Evolutionary conservation across 2,113 vertebrate species (phyloP).

Genomic region (Shinisaurus crocodilurus): DNA sequence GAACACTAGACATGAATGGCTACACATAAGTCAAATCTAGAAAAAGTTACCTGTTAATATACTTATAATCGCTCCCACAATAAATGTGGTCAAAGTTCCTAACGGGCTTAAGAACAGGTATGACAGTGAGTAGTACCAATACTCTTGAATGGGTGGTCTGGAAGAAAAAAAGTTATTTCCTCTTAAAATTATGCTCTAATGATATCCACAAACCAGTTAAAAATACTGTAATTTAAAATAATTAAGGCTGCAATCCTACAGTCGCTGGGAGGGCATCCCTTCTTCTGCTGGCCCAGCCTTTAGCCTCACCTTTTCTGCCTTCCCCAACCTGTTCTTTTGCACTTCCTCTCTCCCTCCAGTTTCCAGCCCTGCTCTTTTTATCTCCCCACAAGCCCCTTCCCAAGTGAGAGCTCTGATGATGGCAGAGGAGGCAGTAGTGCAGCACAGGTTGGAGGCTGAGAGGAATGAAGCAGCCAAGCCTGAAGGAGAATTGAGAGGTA

Average conservation of each 20-base stretch:
- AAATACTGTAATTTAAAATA: not conserved
- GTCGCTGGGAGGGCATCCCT: not conserved
- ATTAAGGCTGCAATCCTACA: no score
- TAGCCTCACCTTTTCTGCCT: no score
- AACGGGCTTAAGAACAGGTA: conserved; percentile 87
- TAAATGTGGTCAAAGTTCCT: conserved; percentile 77
- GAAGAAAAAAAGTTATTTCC: not conserved
- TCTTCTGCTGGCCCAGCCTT: no score
- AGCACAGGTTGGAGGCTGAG: no score
- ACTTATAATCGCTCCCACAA: conserved; percentile 80
- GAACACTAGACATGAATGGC: not conserved
- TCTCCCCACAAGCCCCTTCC: no score
- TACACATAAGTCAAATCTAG: not conserved
- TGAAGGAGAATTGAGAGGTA: no score
- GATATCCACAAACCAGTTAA: not conserved
- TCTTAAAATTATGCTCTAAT: not conserved
- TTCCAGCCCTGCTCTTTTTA: no score
- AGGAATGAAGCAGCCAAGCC: no score
- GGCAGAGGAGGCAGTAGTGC: no score
- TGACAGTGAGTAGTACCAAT: conserved; percentile 86
- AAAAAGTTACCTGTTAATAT: conserved; percentile 76
- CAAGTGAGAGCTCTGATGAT: no score
- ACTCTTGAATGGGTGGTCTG: conserved; percentile 76
- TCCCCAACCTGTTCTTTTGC: not conserved
- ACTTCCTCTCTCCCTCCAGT: no score